Base-by-base conservation (phyloP, 2,113 vertebrate species). In the Pangasianodon gigas region DNA sequence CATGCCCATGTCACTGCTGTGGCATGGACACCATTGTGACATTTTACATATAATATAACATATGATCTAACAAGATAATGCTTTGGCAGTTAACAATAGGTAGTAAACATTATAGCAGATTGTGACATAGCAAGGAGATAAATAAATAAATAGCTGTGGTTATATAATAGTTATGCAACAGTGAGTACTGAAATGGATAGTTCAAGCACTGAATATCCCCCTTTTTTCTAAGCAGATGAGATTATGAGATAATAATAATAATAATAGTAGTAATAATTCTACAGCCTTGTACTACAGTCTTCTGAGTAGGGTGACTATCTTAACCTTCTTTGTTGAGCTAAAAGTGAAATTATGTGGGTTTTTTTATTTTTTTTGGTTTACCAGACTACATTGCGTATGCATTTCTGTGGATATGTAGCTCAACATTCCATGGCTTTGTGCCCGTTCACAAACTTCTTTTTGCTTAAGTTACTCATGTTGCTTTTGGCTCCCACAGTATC, bases 381-480 rank as follows among this genome's bases (percentile, higher is more conserved):
- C 81, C 81, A 60, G 81, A 10, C 81, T 41, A n/a, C 77, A 80
- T 51, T 58, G 81, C 60, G 19, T 41, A 26, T 41, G 81, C 32
- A 84, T 84, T 60, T 84, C 54, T 84, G 81, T 84, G 81, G 81
- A 60, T 84, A 84, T 58, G 71, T 86, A 69, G 90, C 88, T 91
- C 80, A 37, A 58, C 81, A 84, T 84, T 84, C 81, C 54, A 58
- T 84, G 81, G 81, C 81, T 9, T 60, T 84, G 54, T 58, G 81
- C 54, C 80, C 41, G 80, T 83, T 83, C 80, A 58, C 80, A 83
- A 83, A 58, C 52, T 54, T 41, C 81, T 83, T 58, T 83, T 58
- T 60, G 81, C 81, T 90, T 56, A 91, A 85, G 51, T 89, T 88
- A 79, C 83, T 88, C 62, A 54, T 89, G 84, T 82, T 84, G 83